Evolutionary conservation across 2,113 vertebrate genomes (phyloP).

Genomic region (Murina feae): DNA sequence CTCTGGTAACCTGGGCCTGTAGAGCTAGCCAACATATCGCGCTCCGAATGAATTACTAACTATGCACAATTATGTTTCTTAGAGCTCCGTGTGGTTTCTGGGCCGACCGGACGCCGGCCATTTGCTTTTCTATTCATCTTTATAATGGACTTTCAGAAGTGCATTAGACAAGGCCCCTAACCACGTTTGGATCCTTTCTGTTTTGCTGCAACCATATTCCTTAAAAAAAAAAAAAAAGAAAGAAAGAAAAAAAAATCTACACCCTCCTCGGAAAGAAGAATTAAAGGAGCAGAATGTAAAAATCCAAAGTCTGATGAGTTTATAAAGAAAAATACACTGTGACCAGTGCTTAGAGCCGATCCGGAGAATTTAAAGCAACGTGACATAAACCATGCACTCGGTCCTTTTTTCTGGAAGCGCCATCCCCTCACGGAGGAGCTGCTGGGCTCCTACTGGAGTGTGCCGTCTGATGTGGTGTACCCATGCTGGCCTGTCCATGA

Average conservation of each 20-base stretch:
- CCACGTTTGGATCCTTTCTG: constrained; percentile 83
- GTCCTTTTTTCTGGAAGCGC: constrained; percentile 57
- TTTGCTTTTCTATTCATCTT: constrained; percentile 86
- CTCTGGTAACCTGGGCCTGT: constrained; percentile 91
- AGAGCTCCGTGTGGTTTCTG: constrained; percentile 83
- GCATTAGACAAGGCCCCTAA: constrained; percentile 83
- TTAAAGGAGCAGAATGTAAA: constrained; percentile 75
- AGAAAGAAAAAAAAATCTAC: constrained; percentile 58
- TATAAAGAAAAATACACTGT: constrained; percentile 69
- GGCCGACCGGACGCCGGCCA: constrained; percentile 78
- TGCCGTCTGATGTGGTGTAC: constrained; percentile 73
- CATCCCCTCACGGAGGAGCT: constrained; percentile 54
- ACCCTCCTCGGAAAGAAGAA: constrained; percentile 66
- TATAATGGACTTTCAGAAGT: constrained; percentile 84
- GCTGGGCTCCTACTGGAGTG: constrained; percentile 71
- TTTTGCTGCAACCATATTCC: constrained; percentile 83
- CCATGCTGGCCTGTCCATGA: constrained; percentile 76
- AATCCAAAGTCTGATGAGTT: constrained; percentile 77
- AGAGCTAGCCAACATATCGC: constrained; percentile 82
- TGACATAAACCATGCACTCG: constrained; percentile 38
- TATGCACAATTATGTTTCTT: constrained; percentile 93
- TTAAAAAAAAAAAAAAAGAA: constrained; percentile 60
- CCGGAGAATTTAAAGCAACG: constrained; percentile 62
- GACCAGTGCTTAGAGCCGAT: constrained; percentile 80
- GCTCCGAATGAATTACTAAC: constrained; percentile 84